Evolutionary conservation across 2,113 vertebrate species (phyloP), one percentile per base, ranked within the genome.

Genomic region (Oreochromis spilurus): DNA sequence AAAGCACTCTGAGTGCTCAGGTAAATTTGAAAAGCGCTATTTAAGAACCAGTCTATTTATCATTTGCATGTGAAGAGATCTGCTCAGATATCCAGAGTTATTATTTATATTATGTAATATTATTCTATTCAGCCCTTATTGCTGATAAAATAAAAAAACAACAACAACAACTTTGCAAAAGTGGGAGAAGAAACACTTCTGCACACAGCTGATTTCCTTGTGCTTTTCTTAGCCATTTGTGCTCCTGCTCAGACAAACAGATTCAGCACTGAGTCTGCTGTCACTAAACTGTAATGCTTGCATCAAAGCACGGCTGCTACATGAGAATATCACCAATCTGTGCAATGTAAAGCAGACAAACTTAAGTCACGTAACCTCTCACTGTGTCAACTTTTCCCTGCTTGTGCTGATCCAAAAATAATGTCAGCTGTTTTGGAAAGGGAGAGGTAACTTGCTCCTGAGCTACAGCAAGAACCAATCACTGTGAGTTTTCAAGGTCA

Each of bases 331-430:
- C 21, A 19, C 5, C 17, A 40, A 52, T 57, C 19, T 57, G 55
- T 38, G 19, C n/a, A 45, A 84, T 3, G 24, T 9, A 26, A 0
- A 21, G 16, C 5, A 57, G n/a, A 34, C 43, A 75, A 55, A 65
- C 9, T 40, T 9, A 90, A 86, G 82, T 84, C 84, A 70, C 0
- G 50, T 52, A 84, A 70, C 24, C 52, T 19, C 34, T 29, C 9
- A 77, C 24, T n/a, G 16, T 31, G 52, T 89, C 29, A 90, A 62
- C 91, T 90, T 91, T 87, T 48, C 43, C 81, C 70, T 45, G 1
- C 12, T 81, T 70, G 9, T 8, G 34, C 24, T 29, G 65, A 77
- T 89, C 91, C 67, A 87, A 89, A 94, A 92, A 92, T 91, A 92
- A 82, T 29, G 60, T 75, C 34, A 7, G 12, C 60, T 50, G 54